These are phyloP conservation scores for Acronicta aceris DNA, from an alignment of 2,888 invertebrate species.

Conservation along the genomic window DNA sequence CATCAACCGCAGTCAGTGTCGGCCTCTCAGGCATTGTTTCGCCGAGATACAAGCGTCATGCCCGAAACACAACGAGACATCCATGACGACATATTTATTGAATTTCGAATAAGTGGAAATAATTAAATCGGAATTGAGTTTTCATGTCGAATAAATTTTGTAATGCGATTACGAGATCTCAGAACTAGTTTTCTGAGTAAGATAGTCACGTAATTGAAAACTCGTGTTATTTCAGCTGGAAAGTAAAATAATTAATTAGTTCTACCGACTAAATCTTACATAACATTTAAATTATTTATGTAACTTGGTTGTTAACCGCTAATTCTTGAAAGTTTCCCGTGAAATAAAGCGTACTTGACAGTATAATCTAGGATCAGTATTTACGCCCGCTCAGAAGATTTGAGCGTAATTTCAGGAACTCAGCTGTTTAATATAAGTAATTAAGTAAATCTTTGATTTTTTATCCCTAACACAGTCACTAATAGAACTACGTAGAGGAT, in stretches of 20 bases:
- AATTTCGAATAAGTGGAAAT: conserved; percentile 39
- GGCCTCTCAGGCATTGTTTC: conserved; percentile 24
- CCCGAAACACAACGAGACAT: conserved; percentile 20
- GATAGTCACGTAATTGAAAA: conserved; percentile 11
- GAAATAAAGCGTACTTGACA: neutral
- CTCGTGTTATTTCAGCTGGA: conserved; percentile 9
- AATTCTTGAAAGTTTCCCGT: conserved; percentile 21
- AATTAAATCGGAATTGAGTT: conserved; percentile 42
- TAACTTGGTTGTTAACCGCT: neutral
- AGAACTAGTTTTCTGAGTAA: conserved; percentile 22
- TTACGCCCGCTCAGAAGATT: conserved; percentile 12
- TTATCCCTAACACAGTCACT: too few relatives aligned
- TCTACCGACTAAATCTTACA: conserved; percentile 1
- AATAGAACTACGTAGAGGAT: too few relatives aligned
- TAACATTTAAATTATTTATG: conserved; percentile 25
- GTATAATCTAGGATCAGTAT: conserved; percentile 16
- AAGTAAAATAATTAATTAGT: neutral
- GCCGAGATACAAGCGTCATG: conserved; percentile 18
- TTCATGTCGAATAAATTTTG: conserved; percentile 18
- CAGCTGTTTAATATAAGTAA: conserved; percentile 10
- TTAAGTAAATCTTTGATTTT: neutral
- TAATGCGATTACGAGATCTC: conserved; percentile 23
- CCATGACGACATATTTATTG: conserved; percentile 35
- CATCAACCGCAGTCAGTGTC: neutral
- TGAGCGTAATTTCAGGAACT: neutral